Evolutionary conservation across 2,888 invertebrate species (phyloP).

Genomic region (Hetaerina titia): DNA sequence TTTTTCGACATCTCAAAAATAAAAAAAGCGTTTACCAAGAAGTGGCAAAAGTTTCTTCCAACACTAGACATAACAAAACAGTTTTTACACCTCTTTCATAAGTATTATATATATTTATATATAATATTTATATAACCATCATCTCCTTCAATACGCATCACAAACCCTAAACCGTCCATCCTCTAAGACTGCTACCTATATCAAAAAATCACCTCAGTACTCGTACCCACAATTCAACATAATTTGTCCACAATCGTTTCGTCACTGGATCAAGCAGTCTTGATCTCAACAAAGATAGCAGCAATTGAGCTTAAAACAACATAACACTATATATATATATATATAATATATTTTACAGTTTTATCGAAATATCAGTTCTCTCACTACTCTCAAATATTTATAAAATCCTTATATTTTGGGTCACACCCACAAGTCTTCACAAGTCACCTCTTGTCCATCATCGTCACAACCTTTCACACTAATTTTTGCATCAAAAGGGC

Average conservation of each 20-base stretch:
- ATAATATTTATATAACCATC: slow-evolving; percentile 66
- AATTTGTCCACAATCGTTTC: slow-evolving; percentile 12
- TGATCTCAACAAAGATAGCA: slow-evolving; percentile 62
- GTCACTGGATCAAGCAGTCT: slow-evolving; percentile 62
- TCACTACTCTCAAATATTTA: slow-evolving; percentile 35
- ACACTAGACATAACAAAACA: slow-evolving; percentile 66
- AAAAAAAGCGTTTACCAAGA: slow-evolving; percentile 64
- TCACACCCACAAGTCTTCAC: slow-evolving; percentile 52
- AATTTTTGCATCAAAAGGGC: background rate
- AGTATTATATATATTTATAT: slow-evolving; percentile 60
- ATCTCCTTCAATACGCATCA: slow-evolving; percentile 64
- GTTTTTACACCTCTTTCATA: slow-evolving; percentile 66
- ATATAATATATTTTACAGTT: slow-evolving; percentile 56
- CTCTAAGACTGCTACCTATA: slow-evolving; percentile 49
- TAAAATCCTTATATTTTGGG: slow-evolving; percentile 42
- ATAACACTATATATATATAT: slow-evolving; percentile 62
- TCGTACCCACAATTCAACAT: slow-evolving; percentile 60
- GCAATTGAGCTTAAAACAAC: slow-evolving; percentile 66
- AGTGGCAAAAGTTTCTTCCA: slow-evolving; percentile 67
- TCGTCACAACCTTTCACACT: slow-evolving; percentile 22
- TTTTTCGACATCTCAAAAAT: slow-evolving; percentile 53
- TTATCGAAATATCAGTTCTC: slow-evolving; percentile 50
- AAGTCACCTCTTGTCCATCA: background rate
- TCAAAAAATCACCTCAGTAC: slow-evolving; percentile 50
- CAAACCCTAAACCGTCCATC: slow-evolving; percentile 57